These are phyloP conservation scores for Mycetomoellerius zeteki DNA, from an alignment of 1,140 invertebrate genomes.

Conservation along the genomic window DNA sequence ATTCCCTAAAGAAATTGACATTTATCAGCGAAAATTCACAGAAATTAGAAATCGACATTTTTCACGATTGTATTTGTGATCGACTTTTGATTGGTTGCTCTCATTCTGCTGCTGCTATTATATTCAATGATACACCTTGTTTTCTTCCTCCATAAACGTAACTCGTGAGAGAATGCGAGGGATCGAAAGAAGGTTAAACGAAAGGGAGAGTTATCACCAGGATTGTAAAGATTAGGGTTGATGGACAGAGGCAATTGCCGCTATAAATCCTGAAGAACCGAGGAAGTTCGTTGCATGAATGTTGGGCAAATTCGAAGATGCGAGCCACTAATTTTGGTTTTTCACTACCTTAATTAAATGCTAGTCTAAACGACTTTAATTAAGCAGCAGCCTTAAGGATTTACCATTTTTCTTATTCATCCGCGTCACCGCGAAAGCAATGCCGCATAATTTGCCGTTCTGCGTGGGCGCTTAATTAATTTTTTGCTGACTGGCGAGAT, in stretches of 20 bases:
- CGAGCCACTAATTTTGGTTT: constrained; percentile 41
- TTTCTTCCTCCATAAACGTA: too few relatives aligned
- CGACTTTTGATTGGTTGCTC: too few relatives aligned
- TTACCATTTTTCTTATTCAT: constrained; percentile 28
- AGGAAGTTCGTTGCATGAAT: background rate
- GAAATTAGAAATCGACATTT: too few relatives aligned
- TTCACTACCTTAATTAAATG: constrained; percentile 50
- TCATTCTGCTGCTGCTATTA: too few relatives aligned
- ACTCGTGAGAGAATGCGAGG: background rate
- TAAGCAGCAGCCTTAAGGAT: constrained; percentile 22
- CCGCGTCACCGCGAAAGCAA: constrained; percentile 30
- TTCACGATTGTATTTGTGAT: too few relatives aligned
- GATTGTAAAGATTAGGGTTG: constrained; percentile 65
- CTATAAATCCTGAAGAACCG: constrained; percentile 8
- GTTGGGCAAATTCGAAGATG: constrained; percentile 20
- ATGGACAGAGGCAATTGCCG: constrained; percentile 40
- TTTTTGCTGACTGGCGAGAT: constrained; percentile 31
- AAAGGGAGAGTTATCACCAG: constrained; percentile 61
- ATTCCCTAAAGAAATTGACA: too few relatives aligned
- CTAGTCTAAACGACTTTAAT: constrained; percentile 47
- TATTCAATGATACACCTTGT: too few relatives aligned
- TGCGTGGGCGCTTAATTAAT: constrained; percentile 50
- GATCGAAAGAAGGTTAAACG: constrained; percentile 26
- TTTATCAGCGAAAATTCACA: too few relatives aligned
- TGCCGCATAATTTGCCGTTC: constrained; percentile 29